A percentile compares a stretch with the other conserved stretches of the same genome.
Evolutionary conservation across 2,797 vertebrate genomes (phyloP).

Genomic region (Geotrypetes seraphini): DNA sequence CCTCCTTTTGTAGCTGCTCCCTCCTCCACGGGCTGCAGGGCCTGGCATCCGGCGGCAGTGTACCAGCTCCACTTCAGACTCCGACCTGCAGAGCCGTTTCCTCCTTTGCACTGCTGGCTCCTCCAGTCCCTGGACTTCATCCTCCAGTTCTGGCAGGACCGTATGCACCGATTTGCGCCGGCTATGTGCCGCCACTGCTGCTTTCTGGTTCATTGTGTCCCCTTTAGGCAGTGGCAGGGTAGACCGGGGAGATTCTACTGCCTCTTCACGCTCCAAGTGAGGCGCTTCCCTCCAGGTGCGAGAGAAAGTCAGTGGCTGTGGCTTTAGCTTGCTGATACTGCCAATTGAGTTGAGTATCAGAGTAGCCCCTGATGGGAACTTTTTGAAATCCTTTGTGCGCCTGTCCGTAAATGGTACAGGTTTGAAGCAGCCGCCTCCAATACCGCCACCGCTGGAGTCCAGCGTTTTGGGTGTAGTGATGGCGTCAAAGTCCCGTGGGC

Average conservation of each 20-base stretch:
- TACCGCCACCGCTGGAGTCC: background rate
- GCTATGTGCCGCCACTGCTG: constrained; percentile 48
- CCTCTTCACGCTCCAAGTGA: background rate
- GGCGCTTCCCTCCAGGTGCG: constrained; percentile 5
- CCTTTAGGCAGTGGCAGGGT: background rate
- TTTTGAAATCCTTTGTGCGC: no score
- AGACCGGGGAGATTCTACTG: background rate
- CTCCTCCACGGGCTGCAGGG: background rate
- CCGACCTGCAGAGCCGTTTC: constrained; percentile 57
- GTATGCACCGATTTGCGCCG: constrained; percentile 82
- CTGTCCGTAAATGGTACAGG: constrained; percentile 35
- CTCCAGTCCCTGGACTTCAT: constrained; percentile 49
- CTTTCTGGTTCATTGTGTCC: background rate
- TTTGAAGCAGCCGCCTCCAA: no score
- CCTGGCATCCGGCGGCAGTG: constrained; percentile 27
- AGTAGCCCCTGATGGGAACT: constrained; percentile 49
- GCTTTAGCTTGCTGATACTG: constrained; percentile 79
- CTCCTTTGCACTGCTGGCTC: constrained; percentile 7
- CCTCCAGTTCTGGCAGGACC: constrained; percentile 68
- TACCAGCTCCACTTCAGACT: constrained; percentile 51
- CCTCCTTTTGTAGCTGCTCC: background rate
- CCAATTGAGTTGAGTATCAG: constrained; percentile 87
- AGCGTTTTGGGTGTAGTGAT: constrained; percentile 71
- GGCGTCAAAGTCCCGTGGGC: constrained; percentile 79
- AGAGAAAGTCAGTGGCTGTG: constrained; percentile 67